Evolutionary conservation across 1,140 invertebrate genomes (phyloP), one percentile per base, ranked within the genome.

Genomic region (Scaptodrosophila lebanonensis): DNA sequence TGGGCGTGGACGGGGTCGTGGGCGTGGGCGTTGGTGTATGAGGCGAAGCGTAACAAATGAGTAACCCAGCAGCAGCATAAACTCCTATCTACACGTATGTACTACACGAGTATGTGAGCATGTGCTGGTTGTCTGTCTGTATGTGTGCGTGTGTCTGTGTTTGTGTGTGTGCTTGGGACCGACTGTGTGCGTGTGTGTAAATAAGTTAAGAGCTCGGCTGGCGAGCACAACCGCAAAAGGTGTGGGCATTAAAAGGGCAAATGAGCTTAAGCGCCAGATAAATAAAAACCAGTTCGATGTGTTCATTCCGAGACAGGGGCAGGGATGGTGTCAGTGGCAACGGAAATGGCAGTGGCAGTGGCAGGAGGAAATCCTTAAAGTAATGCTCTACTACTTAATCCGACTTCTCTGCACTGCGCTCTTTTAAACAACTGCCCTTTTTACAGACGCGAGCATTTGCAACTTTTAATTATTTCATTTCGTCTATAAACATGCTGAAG

Each of bases 391-490:
- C n/a, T n/a, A n/a, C n/a, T n/a, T n/a, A n/a, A n/a, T n/a, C n/a
- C n/a, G n/a, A n/a, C n/a, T n/a, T n/a, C n/a, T n/a, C n/a, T n/a
- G n/a, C n/a, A n/a, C 27, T 39, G n/a, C 3, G 5, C 33, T 25
- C 50, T 44, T 25, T 33, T 30, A n/a, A n/a, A n/a, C n/a, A n/a
- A n/a, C n/a, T n/a, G n/a, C n/a, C n/a, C n/a, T n/a, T n/a, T n/a
- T n/a, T n/a, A n/a, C n/a, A n/a, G n/a, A n/a, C n/a, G n/a, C n/a
- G n/a, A n/a, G 22, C 8, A 36, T 43, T 16, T 52, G 42, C 36
- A 76, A 66, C 40, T 70, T 84, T 84, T 84, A 84, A 84, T 84
- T 84, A 84, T 85, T 83, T 76, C 72, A 65, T 84, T 65, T 66
- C 49, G 51, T 50, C 56, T 60, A 50, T 25, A 49, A 54, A 57